phyloP scores from a whole-genome alignment of 2,888 invertebrate species.

The Eupithecia subumbrata region DNA sequence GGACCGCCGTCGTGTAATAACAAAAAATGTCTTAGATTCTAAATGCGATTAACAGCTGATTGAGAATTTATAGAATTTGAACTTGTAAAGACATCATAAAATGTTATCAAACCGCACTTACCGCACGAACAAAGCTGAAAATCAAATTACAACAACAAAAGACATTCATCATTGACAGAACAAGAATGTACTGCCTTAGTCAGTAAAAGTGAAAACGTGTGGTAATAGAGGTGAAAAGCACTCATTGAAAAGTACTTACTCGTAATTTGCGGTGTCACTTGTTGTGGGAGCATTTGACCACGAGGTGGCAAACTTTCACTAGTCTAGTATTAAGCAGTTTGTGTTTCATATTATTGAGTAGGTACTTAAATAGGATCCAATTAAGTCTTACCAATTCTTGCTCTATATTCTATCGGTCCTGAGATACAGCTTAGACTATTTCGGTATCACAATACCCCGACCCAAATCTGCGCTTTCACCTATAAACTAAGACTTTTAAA shows the following conservation, averaged over 20 bases:
- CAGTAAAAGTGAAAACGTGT: slow-evolving; percentile 60
- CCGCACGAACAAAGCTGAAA: not conserved
- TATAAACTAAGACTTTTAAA: too few relatives aligned
- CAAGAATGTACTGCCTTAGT: slow-evolving; percentile 33
- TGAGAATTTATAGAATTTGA: not conserved
- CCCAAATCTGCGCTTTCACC: too few relatives aligned
- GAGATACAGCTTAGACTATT: too few relatives aligned
- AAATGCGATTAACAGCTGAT: not conserved
- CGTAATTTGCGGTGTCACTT: slow-evolving; percentile 49
- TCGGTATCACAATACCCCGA: too few relatives aligned
- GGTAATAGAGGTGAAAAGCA: slow-evolving; percentile 49
- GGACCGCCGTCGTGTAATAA: not conserved
- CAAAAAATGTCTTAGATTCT: not conserved
- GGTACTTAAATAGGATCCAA: not conserved
- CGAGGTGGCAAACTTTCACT: slow-evolving; percentile 49
- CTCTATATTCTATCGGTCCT: not conserved
- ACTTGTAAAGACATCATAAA: slow-evolving; percentile 1
- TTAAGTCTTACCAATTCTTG: not conserved
- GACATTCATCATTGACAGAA: not conserved
- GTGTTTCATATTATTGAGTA: not conserved
- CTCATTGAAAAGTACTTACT: slow-evolving; percentile 52
- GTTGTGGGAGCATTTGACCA: slow-evolving; percentile 51
- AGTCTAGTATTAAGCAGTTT: slow-evolving; percentile 4
- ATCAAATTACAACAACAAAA: slow-evolving; percentile 15
- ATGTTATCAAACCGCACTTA: not conserved